Conservation (phyloP, 1,140 invertebrate species). For the Drosophila mayri region DNA sequence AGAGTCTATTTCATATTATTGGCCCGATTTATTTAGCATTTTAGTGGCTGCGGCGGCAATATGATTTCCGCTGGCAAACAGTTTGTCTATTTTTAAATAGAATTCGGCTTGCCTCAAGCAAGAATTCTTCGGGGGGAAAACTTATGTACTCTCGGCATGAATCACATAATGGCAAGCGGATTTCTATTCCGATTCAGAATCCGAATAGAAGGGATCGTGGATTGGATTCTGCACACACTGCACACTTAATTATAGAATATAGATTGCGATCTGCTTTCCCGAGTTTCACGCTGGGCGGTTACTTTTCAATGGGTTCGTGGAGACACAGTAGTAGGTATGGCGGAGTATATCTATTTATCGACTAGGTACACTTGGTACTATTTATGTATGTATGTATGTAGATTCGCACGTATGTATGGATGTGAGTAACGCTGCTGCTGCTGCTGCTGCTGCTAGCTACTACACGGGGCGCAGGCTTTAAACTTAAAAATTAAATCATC, state of each 20-base stretch:
- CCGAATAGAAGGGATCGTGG: conserved; percentile 35
- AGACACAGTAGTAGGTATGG: conserved; percentile 17
- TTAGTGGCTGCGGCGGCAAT: conserved; percentile 56
- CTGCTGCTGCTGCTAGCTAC: conserved; percentile 27
- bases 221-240: conserved; percentile 25
- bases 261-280: background rate
- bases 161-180: conserved; percentile 57
- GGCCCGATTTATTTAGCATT: conserved; percentile 50
- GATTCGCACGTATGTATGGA: conserved; percentile 59
- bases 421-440: conserved; percentile 62
- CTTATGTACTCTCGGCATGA: conserved; percentile 49
- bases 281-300: conserved; percentile 29
- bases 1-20: conserved; percentile 50
- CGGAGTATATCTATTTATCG: conserved; percentile 41
- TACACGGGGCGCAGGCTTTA: conserved; percentile 58
- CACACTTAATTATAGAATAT: conserved; percentile 19
- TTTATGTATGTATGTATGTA: conserved; percentile 49
- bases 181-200: conserved; percentile 8
- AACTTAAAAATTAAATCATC: conserved; percentile 84
- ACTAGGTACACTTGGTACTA: conserved; percentile 44
- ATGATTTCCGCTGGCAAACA: conserved; percentile 69
- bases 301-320: conserved; percentile 26
- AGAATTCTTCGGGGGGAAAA: conserved; percentile 35
- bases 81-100: conserved; percentile 75
- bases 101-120: conserved; percentile 60